Percentiles rank a stretch among this genome's conserved stretches.
phyloP scores from a whole-genome alignment of 2,113 vertebrate species.

The Dromas ardeola region DNA sequence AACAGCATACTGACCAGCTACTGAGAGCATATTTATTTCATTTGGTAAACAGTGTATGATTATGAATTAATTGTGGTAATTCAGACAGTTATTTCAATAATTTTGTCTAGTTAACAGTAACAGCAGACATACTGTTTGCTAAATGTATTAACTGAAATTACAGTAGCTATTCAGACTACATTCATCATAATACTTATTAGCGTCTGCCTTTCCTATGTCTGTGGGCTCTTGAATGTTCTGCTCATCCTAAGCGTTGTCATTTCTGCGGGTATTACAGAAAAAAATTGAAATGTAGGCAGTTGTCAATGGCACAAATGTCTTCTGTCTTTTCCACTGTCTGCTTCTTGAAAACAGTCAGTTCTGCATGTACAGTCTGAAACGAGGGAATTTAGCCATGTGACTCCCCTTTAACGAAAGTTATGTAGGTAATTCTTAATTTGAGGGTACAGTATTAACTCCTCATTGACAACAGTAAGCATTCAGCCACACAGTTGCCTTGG shows the following conservation, averaged over 20 bases:
- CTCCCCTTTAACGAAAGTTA: background rate
- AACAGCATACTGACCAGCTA: background rate
- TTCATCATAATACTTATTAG: background rate
- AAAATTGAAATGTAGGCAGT: conserved; percentile 13
- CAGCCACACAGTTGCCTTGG: background rate
- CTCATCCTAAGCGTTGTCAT: background rate
- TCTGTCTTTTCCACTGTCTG: conserved; percentile 21
- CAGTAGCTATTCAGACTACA: background rate
- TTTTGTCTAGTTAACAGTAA: conserved; percentile 13
- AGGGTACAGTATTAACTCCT: background rate
- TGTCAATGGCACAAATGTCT: conserved; percentile 9
- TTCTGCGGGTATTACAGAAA: conserved; percentile 10
- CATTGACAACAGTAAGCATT: background rate
- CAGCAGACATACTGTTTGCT: conserved; percentile 25
- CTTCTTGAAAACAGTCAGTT: conserved; percentile 31
- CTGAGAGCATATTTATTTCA: background rate
- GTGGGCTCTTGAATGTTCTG: background rate
- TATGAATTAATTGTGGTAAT: conserved; percentile 30
- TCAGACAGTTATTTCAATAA: conserved; percentile 38
- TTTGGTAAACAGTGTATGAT: background rate
- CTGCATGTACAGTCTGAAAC: background rate
- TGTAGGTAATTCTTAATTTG: background rate
- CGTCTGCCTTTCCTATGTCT: background rate
- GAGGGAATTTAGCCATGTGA: background rate
- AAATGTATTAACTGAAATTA: conserved; percentile 33